Evolutionary conservation across 2,888 invertebrate species (phyloP).

Genomic region (Apodemia mormo): DNA sequence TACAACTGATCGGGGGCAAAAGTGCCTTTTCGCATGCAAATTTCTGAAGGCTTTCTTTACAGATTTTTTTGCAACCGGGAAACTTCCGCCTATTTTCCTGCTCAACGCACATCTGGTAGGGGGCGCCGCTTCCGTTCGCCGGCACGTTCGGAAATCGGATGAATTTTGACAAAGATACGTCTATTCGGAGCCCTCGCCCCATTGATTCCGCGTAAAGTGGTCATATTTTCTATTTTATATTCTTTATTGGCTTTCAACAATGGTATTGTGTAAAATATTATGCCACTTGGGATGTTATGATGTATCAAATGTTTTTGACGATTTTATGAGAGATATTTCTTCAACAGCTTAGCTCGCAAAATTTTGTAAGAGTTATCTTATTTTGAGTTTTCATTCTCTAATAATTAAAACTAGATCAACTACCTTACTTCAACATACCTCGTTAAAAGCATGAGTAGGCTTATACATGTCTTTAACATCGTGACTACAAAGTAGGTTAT

Average conservation of each 20-base stretch:
- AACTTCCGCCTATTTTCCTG: slow-evolving; percentile 81
- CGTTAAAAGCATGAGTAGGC: too few relatives aligned
- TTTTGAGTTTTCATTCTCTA: neutral
- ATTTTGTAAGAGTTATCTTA: neutral
- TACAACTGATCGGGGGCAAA: slow-evolving; percentile 75
- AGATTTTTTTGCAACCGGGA: slow-evolving; percentile 62
- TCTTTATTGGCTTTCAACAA: slow-evolving; percentile 63
- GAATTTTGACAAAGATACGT: slow-evolving; percentile 42
- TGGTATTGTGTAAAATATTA: slow-evolving; percentile 39
- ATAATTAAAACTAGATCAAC: too few relatives aligned
- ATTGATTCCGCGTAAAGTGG: slow-evolving; percentile 48
- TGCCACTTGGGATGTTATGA: slow-evolving; percentile 21
- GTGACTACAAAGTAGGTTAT: too few relatives aligned
- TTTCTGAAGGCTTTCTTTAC: slow-evolving; percentile 66
- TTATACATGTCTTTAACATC: too few relatives aligned
- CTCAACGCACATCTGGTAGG: slow-evolving; percentile 71
- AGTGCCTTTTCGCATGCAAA: slow-evolving; percentile 78
- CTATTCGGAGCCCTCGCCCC: slow-evolving; percentile 37
- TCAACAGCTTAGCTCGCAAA: neutral
- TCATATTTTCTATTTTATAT: slow-evolving; percentile 66
- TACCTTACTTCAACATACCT: too few relatives aligned
- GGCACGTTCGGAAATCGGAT: slow-evolving; percentile 72
- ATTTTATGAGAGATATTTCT: slow-evolving; percentile 3
- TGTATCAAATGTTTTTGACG: neutral
- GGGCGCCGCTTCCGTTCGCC: slow-evolving; percentile 64